Evolutionary conservation across 2,888 invertebrate species (phyloP), one percentile per base, ranked within the genome.

Genomic region (Eurytoma californica): DNA sequence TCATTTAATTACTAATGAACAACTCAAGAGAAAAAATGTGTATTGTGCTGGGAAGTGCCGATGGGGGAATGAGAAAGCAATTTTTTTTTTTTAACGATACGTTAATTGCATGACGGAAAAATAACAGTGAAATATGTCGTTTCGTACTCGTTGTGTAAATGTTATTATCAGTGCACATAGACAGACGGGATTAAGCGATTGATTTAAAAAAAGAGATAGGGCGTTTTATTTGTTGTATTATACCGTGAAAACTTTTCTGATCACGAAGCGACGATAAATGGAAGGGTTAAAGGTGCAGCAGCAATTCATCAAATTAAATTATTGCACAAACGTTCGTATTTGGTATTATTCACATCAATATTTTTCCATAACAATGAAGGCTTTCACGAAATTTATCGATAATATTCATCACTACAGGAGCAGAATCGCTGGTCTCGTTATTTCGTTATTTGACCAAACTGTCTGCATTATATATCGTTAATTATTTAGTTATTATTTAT

Each of bases 1-100:
- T 85, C 84, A 86, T 87, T 89, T 88, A 87, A 85, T 86, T 83
- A 84, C 86, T 81, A 83, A 77, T 81, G 84, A 60, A 81, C 81
- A 84, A 83, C 80, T 85, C 82, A 81, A 83, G 79, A 81, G 72
- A 66, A 79, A 72, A 79, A 61, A 39, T 49, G 20, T 28, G 39
- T 28, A 13, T 13, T 60, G 24, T 51, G 39, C 16, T 55, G 9
- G 7, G 13, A 24, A 0, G 28, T 20, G n/a, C 28, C 28, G 5
- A 24, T 24, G 20, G 14, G 12, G 28, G 39, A 39, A 39, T 39
- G 39, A 39, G 39, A 39, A 39, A 39, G 39, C 39, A 9, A 39
- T 14, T 60, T 60, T 60, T 66, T 49, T 53, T 61, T 61, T 28
- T 2, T 2, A 53, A 53, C 9, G 39, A 39, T 39, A 1, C 39